A percentile compares a stretch with the other conserved stretches of the same genome.
These are phyloP conservation scores for Trachythela sp. DNA, from an alignment of 64 coral and sea anemone species.

Conservation along the genomic window DNA sequence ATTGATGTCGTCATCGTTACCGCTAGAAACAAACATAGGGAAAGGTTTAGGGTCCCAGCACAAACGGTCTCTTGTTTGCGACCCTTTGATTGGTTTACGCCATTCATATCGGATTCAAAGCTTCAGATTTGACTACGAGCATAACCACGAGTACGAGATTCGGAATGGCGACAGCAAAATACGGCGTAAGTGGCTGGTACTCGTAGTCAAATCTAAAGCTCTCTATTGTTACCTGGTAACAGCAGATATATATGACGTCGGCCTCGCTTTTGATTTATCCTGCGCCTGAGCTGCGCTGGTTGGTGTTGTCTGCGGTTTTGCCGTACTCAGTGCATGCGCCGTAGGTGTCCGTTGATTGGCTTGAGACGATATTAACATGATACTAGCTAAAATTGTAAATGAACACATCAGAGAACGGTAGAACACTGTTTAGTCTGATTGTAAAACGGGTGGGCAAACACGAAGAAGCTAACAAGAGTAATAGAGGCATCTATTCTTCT, in stretches of 20 bases:
- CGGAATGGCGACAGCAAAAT: no score
- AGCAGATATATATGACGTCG: conserved; percentile 15
- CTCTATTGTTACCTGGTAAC: not conserved
- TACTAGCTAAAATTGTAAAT: not conserved
- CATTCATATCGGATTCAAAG: no score
- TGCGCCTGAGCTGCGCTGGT: not conserved
- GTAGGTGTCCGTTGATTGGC: not conserved
- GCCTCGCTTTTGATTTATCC: conserved; percentile 4
- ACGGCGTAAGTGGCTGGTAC: no score
- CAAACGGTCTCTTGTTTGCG: no score
- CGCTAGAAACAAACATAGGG: conserved; percentile 39
- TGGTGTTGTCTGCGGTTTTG: not conserved
- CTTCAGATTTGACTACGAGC: no score
- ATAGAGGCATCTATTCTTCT: no score
- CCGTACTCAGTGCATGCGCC: not conserved
- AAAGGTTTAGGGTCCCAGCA: no score
- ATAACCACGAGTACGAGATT: no score
- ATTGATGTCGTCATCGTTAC: conserved; percentile 99
- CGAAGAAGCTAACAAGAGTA: no score
- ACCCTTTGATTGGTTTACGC: no score
- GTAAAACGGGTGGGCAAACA: no score
- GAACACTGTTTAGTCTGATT: no score
- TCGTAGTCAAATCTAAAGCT: not conserved
- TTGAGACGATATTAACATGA: not conserved
- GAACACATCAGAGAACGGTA: not conserved